Evolutionary conservation across 2,888 invertebrate species (phyloP), one percentile per base, ranked within the genome.

Genomic region (Dasysyrphus tricinctus): DNA sequence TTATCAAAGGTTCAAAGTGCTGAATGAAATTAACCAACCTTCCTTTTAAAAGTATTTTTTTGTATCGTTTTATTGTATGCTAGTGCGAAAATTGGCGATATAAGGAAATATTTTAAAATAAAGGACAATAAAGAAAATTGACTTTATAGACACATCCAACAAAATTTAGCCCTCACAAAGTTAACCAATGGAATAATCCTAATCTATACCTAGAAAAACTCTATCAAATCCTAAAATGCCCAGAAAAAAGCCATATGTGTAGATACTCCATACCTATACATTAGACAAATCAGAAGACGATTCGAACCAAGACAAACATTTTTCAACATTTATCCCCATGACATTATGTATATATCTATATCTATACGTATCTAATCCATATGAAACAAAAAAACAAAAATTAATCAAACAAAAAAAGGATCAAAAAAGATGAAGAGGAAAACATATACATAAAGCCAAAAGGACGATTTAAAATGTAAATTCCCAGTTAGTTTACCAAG

Each of bases 381-480:
- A 74, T 47, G 24, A 24, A 24, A 24, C n/a, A 24, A 9, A 44
- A 72, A 70, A 69, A 75, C 44, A 72, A 67, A 79, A 67, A 80
- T 72, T 65, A 76, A 80, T 76, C 70, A 75, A 34, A 72, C 63
- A 84, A 70, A 72, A 9, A 54, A 56, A 24, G 29, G n/a, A 51
- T 19, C 51, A 70, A 54, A 47, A 47, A 47, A 16, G 54, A 56
- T 34, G 14, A 72, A 57, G 34, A 19, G 34, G 44, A 39, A 51
- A 49, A 76, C 3, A 61, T 7, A n/a, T 16, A 65, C 32, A 34
- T 65, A 65, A 51, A 42, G 54, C 72, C 67, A 47, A 76, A 80
- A 80, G 67, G 73, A 76, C 75, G 77, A 85, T 59, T 59, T 80
- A 80, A 85, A 80, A 85, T 69, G 69, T 73, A 85, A 80, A 85